These are phyloP conservation scores for Saturnia pavonia DNA, from an alignment of 2,888 invertebrate species.

Conservation along the genomic window DNA sequence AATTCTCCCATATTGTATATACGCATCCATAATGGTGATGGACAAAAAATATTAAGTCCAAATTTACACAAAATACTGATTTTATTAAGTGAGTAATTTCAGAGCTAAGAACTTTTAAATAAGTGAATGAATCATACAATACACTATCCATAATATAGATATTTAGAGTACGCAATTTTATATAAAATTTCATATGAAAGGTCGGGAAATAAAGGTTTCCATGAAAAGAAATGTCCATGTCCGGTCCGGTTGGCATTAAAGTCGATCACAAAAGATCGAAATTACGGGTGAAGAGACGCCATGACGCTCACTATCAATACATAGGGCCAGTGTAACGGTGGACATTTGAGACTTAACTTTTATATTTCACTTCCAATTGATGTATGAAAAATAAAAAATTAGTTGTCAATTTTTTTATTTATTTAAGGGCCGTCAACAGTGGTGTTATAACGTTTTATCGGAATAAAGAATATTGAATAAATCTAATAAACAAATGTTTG, in stretches of 20 bases:
- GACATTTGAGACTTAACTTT: background rate
- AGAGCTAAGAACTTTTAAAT: too few relatives aligned
- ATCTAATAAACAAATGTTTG: too few relatives aligned
- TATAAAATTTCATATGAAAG: background rate
- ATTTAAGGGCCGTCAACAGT: too few relatives aligned
- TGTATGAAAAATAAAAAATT: too few relatives aligned
- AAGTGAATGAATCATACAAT: too few relatives aligned
- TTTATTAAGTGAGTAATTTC: too few relatives aligned
- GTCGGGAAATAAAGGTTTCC: background rate
- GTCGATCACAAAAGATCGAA: constrained; percentile 5
- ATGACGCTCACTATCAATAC: background rate
- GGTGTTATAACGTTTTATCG: too few relatives aligned
- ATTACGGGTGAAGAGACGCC: constrained; percentile 9
- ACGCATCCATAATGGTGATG: too few relatives aligned
- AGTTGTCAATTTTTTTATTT: too few relatives aligned
- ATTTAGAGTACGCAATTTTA: background rate
- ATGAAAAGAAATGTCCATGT: background rate
- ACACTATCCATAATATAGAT: background rate
- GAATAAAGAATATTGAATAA: too few relatives aligned
- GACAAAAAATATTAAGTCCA: too few relatives aligned
- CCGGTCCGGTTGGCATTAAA: constrained; percentile 2
- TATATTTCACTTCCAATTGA: background rate
- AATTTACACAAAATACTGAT: background rate
- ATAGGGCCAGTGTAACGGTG: background rate
- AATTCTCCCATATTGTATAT: too few relatives aligned